A percentile compares a stretch with the other conserved stretches of the same genome.
phyloP scores from a whole-genome alignment of 2,113 vertebrate genomes.

The Oreocharis arfaki region DNA sequence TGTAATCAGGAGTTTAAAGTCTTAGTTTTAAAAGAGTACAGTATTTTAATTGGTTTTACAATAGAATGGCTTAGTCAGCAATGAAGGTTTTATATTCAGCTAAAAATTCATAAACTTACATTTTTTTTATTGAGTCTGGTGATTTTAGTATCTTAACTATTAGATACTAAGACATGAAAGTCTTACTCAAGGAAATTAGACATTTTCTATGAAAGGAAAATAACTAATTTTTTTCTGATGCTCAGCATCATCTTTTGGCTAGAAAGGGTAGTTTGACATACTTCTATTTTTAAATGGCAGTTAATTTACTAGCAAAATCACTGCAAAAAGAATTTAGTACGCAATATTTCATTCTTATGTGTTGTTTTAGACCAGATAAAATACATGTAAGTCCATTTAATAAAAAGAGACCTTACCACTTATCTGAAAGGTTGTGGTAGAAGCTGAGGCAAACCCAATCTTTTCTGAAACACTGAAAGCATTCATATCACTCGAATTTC shows the following conservation, averaged over 20 bases:
- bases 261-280: not conserved
- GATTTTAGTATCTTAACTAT: not conserved
- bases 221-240: not conserved
- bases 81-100: constrained; percentile 8
- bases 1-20: not conserved
- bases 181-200: not conserved
- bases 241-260: not conserved
- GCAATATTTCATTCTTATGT: not conserved
- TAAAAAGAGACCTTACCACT: constrained; percentile 62
- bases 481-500: not conserved
- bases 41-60: constrained; percentile 40
- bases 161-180: not conserved
- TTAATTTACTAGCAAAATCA: not conserved
- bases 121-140: not conserved
- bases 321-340: not conserved
- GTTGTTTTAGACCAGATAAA: not conserved
- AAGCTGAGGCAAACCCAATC: constrained; percentile 26
- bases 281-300: not conserved
- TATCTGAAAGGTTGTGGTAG: constrained; percentile 63
- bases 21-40: not conserved
- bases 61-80: constrained; percentile 36
- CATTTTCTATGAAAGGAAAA: not conserved
- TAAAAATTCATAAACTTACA: constrained; percentile 12
- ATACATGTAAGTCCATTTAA: not conserved
- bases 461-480: not conserved